Evolutionary conservation across 2,797 vertebrate species (phyloP).

Genomic region (Myotis findleyi): DNA sequence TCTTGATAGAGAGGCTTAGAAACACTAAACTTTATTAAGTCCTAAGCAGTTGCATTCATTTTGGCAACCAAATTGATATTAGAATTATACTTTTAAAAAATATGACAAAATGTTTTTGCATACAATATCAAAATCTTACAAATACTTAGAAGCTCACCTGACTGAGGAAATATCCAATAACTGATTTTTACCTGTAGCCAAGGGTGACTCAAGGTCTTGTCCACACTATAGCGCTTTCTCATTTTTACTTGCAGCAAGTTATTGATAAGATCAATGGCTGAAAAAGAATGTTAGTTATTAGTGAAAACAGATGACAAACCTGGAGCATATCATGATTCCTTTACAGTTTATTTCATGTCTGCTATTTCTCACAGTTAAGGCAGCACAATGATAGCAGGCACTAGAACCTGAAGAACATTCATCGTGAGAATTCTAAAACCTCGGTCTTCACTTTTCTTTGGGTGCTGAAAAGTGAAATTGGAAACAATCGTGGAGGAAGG

Average conservation of each 20-base stretch:
- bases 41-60: not conserved
- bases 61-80: slow-evolving; percentile 8
- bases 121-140: slow-evolving; percentile 7
- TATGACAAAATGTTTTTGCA: slow-evolving; percentile 19
- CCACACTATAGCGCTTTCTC: slow-evolving; percentile 98
- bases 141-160: not conserved
- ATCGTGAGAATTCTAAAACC: slow-evolving; percentile 23
- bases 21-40: slow-evolving; percentile 52
- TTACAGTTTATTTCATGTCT: slow-evolving; percentile 25
- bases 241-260: slow-evolving; percentile 99
- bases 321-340: not conserved
- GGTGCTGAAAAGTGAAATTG: not conserved
- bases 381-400: not conserved
- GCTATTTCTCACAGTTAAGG: not conserved
- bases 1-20: not conserved
- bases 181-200: slow-evolving; percentile 93
- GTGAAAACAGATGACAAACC: slow-evolving; percentile 49
- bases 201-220: slow-evolving; percentile 97
- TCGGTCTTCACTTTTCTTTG: not conserved
- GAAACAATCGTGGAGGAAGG: not conserved
- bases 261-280: slow-evolving; percentile 98
- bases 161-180: not conserved
- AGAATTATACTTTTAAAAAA: slow-evolving; percentile 29
- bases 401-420: not conserved
- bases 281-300: slow-evolving; percentile 81